Base-by-base conservation (phyloP, 2,113 vertebrate genomes). In the Eulemur rufifrons region DNA sequence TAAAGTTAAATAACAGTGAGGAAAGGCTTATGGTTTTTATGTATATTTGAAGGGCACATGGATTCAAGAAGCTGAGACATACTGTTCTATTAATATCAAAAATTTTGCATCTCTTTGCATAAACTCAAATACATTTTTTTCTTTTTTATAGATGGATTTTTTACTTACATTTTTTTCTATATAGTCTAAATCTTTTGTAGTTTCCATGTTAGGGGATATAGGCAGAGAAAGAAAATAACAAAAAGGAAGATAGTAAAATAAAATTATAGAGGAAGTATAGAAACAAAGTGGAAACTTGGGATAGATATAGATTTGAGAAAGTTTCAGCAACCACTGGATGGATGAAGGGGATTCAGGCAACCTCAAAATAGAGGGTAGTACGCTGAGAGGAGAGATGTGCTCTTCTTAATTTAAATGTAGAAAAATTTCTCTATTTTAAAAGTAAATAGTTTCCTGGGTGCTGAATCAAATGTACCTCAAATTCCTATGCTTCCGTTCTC, bases 1-100 rank as follows among this genome's bases (percentile, higher is more conserved):
- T 91, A 95, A 69, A 47, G 25, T 81, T 78, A 82, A 88, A 86
- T 92, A 94, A 89, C 21, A 56, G 54, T 59, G 66, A 91, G 93
- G 32, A 71, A 89, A 88, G 32, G 23, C 6, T 39, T 78, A 12
- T 59, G 29, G 0, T 23, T 56, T 91, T 71, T 91, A 54, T 59
- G 12, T 47, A 71, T 94, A 64, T 34, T 80, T 93, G 90, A 88
- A 86, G 29, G 20, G 20, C 34, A 76, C 6, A 52, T 81, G 11
- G 52, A 76, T 86, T 81, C 52, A 77, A 84, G 39, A 74, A n/a
- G 5, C 39, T 83, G 27, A 92, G 12, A 80, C 39, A 71, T 21
- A 52, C 8, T 42, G 0, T 68, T 86, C 25, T 68, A 54, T 18
- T 54, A 54, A 54, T 18, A 54, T 68, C 15, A 47, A 83, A 69